phyloP scores from a whole-genome alignment of 2,113 vertebrate species.

The human (Homo sapiens) region DNA sequence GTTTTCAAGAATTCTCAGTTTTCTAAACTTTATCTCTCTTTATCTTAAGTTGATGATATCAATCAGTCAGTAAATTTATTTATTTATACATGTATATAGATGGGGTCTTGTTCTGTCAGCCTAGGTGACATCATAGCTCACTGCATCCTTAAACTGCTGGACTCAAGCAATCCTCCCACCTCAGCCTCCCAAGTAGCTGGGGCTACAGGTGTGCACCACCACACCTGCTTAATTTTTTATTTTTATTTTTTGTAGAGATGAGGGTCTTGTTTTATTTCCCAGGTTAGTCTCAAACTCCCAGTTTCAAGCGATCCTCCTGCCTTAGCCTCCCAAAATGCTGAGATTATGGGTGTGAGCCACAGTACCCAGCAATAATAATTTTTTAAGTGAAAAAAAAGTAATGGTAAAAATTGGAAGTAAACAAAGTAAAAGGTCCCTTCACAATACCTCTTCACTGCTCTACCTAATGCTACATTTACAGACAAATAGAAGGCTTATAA shows the following conservation, averaged over 20 bases:
- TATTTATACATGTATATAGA: background rate
- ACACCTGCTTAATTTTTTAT: background rate
- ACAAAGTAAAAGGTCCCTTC: background rate
- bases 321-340: too few relatives aligned
- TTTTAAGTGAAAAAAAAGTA: slow-evolving; percentile 21
- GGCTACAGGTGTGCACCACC: background rate
- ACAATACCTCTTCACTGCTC: background rate
- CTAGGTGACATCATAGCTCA: background rate
- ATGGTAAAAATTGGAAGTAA: slow-evolving; percentile 33
- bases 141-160: background rate
- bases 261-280: background rate
- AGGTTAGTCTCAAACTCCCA: background rate
- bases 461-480: background rate
- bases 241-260: background rate
- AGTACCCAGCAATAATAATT: background rate
- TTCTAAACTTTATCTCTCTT: slow-evolving; percentile 25
- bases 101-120: background rate
- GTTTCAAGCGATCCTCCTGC: background rate
- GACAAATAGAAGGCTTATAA: background rate
- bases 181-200: background rate
- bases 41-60: slow-evolving; percentile 34
- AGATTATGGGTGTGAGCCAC: background rate
- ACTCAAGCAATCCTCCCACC: background rate
- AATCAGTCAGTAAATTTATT: background rate
- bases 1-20: background rate